Conservation (phyloP, 2,113 vertebrate genomes). For the Vulpes lagopus region DNA sequence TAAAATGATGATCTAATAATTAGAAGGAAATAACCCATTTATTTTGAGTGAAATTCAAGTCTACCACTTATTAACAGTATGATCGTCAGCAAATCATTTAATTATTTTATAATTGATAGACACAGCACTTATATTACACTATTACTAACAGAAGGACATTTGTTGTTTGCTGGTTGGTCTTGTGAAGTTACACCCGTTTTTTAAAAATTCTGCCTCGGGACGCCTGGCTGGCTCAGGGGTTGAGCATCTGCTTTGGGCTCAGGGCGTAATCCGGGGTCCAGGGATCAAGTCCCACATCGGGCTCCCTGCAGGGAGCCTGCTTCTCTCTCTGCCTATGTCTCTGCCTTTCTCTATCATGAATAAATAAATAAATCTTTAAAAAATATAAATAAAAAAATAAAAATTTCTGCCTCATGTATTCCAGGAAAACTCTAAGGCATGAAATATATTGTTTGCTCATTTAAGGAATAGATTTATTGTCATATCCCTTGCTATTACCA, state of each 20-base stretch:
- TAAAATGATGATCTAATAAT: neutral
- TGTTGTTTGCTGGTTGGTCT: neutral
- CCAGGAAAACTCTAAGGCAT: neutral
- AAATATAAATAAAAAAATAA: no score
- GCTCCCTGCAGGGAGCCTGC: no score
- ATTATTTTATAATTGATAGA: neutral
- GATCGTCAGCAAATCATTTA: neutral
- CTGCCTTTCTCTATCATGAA: no score
- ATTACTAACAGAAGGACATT: neutral
- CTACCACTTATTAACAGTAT: neutral
- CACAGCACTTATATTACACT: neutral
- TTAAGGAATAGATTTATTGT: neutral
- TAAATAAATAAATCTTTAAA: no score
- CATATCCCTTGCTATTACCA: neutral
- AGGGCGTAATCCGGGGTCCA: no score
- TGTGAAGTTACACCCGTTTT: neutral
- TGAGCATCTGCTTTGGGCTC: no score
- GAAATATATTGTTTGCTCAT: neutral
- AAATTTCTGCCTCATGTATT: neutral
- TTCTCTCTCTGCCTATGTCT: no score
- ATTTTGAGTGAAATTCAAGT: slow-evolving; percentile 16
- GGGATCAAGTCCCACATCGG: no score
- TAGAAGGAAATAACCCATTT: neutral
- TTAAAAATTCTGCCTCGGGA: neutral
- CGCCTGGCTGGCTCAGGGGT: no score